Base-by-base conservation (phyloP, 2,797 vertebrate species). In the Mallotus villosus region DNA sequence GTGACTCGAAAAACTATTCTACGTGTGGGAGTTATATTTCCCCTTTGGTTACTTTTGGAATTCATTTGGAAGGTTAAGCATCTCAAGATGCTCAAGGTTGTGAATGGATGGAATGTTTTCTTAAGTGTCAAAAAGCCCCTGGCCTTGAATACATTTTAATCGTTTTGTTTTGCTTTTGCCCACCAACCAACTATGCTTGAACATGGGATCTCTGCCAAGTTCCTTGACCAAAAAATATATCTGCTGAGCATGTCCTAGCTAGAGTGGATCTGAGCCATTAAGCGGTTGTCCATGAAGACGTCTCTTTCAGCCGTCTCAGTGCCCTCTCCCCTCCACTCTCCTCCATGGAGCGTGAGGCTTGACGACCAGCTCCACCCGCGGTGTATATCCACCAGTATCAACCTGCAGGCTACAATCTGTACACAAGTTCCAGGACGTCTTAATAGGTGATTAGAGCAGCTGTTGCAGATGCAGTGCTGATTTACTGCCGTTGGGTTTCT, bases 401-500 rank as follows among this genome's bases (percentile, higher is more conserved):
- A 74, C 81, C 90, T 91, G 87, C 87, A 89, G 81, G 81, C 72
- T 77, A 73, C 82, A 76, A 79, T 88, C 81, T 81, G 79, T 81
- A 86, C 88, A 81, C 84, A 81, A 87, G 83, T 89, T 87, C 88
- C 86, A 87, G 81, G 83, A 85, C 87, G 86, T 85, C 89, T 87
- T 89, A 90, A 90, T 90, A 87, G 88, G 86, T 89, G 86, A 92
- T 89, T 85, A 87, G 84, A 87, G 86, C 91, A 91, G 91, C 92
- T 91, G 89, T 84, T 89, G 84, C 83, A 72, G 70, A 85, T 87
- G 78, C 82, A 80, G 80, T 74, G 86, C 85, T 92, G 92, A 92
- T 93, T 93, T 91, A 92, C 87, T 85, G 88, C 78, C 81, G 86
- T 90, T 92, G 92, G 92, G 91, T 91, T 89, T 90, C 88, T 81